These are phyloP conservation scores for Pollachius pollachius DNA, from an alignment of 2,113 vertebrate species.

Conservation along the genomic window DNA sequence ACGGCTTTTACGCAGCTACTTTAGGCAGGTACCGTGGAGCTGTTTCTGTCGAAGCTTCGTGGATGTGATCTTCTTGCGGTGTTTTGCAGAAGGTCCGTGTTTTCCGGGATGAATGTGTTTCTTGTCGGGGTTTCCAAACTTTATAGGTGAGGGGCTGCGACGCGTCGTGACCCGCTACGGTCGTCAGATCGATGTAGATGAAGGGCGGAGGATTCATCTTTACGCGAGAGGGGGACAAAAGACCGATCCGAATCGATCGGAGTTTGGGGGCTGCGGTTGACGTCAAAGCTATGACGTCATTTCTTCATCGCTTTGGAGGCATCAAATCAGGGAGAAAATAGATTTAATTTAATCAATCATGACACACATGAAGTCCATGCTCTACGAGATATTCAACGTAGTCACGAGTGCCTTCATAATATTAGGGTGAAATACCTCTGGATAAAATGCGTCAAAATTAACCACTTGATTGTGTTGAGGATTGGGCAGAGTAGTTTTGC, in stretches of 20 bases:
- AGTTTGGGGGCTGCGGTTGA: constrained; percentile 19
- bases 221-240: constrained; percentile 28
- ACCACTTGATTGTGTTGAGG: too few species aligned
- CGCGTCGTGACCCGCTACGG: constrained; percentile 51
- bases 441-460: too few species aligned
- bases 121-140: constrained; percentile 36
- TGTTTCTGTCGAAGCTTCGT: neutral
- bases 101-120: constrained; percentile 14
- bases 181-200: constrained; percentile 61
- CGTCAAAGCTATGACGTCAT: too few species aligned
- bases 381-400: too few species aligned
- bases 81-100: neutral
- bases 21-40: constrained; percentile 19
- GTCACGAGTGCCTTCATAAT: too few species aligned
- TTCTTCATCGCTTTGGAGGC: too few species aligned
- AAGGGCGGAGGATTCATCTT: constrained; percentile 56
- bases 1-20: constrained; percentile 9
- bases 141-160: constrained; percentile 57
- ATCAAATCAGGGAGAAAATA: too few species aligned
- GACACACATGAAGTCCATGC: too few species aligned
- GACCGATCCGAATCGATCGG: constrained; percentile 46
- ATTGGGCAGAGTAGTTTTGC: too few species aligned
- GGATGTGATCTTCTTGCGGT: neutral
- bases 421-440: too few species aligned
- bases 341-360: too few species aligned